Conservation (phyloP, 2,113 vertebrate species). For the Perognathus longimembris region DNA sequence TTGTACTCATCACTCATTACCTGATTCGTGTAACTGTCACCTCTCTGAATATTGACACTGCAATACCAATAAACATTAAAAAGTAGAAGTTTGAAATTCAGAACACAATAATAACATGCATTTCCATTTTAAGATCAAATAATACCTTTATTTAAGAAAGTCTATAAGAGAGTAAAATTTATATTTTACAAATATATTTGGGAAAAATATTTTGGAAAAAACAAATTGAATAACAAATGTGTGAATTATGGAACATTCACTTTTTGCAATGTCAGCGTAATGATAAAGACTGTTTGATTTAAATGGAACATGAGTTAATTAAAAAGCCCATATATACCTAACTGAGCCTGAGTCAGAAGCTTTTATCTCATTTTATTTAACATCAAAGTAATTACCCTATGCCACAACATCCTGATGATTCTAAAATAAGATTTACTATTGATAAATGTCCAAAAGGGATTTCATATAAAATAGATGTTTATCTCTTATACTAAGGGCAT, state of each 20-base stretch:
- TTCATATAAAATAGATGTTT: neutral
- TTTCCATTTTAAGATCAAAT: neutral
- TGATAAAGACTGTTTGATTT: neutral
- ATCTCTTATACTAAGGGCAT: fast-evolving
- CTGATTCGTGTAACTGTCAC: too few relatives aligned
- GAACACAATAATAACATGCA: neutral
- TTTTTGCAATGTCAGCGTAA: neutral
- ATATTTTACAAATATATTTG: neutral
- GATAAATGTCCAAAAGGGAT: neutral
- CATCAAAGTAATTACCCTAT: neutral
- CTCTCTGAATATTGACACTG: too few relatives aligned
- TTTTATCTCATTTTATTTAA: neutral
- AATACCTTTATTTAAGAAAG: neutral
- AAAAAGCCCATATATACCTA: neutral
- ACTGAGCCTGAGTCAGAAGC: neutral
- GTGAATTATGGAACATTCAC: neutral
- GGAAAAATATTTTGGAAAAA: neutral
- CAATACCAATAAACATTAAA: too few relatives aligned
- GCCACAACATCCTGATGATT: neutral
- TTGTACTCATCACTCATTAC: too few relatives aligned
- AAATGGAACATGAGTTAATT: neutral
- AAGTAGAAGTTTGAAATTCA: neutral
- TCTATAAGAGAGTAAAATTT: neutral
- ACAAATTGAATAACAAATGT: neutral
- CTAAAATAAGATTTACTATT: neutral